Evolutionary conservation across 2,888 invertebrate species (phyloP).

Genomic region (Lumbricus terrestris): DNA sequence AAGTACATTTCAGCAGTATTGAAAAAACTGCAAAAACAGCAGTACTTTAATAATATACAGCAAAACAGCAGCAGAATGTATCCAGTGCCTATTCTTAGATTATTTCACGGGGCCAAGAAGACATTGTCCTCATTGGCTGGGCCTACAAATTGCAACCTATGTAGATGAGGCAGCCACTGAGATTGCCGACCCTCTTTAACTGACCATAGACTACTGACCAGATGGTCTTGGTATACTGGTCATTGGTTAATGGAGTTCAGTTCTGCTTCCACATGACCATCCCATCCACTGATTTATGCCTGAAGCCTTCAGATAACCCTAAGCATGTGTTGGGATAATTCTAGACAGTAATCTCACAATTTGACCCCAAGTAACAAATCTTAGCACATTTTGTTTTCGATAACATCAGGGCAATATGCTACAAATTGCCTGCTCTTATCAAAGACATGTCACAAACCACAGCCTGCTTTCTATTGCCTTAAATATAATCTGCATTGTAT

Average conservation of each 20-base stretch:
- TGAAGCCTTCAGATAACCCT: not conserved
- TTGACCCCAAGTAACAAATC: too few species aligned
- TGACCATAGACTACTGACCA: not conserved
- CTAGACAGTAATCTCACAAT: too few species aligned
- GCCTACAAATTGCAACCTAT: not conserved
- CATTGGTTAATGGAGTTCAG: not conserved
- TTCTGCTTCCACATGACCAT: not conserved
- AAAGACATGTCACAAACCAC: too few species aligned
- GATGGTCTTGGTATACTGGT: not conserved
- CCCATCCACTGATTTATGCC: not conserved
- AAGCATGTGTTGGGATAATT: not conserved
- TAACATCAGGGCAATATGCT: too few species aligned
- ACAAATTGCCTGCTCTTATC: too few species aligned
- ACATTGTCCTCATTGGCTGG: not conserved
- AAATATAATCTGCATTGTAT: too few species aligned
- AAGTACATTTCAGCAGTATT: not conserved
- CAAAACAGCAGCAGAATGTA: not conserved
- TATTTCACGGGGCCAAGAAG: not conserved
- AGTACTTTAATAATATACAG: not conserved
- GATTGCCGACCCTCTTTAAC: not conserved
- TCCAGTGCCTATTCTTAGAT: not conserved
- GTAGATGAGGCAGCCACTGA: not conserved
- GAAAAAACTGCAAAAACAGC: not conserved
- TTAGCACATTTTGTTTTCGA: too few species aligned
- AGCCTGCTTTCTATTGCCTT: too few species aligned